These are phyloP conservation scores for Temnothorax curvispinosus DNA, from an alignment of 1,140 invertebrate species.

Conservation along the genomic window DNA sequence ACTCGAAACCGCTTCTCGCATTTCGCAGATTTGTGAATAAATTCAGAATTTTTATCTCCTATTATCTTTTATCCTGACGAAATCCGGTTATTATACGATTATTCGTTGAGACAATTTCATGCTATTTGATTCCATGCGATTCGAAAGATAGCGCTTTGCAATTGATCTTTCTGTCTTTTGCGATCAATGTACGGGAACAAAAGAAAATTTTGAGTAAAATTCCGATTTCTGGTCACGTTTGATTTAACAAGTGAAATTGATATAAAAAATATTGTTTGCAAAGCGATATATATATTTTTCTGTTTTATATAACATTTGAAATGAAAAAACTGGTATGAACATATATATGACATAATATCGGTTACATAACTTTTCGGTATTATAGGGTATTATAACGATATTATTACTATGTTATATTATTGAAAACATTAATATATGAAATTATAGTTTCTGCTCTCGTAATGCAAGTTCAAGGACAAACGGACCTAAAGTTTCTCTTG, in stretches of 20 bases:
- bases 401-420: not conserved
- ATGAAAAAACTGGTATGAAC: not conserved
- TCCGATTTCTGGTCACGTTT: constrained; percentile 57
- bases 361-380: not conserved
- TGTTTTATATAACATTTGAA: not conserved
- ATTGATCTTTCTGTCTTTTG: too few relatives aligned
- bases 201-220: constrained; percentile 50
- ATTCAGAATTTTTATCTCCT: not conserved
- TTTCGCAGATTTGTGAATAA: not conserved
- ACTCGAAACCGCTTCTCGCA: not conserved
- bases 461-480: not conserved
- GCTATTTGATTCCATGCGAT: not conserved
- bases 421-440: not conserved
- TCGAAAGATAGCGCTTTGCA: not conserved
- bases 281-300: not conserved
- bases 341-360: not conserved
- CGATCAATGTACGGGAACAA: constrained; percentile 3
- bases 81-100: not conserved
- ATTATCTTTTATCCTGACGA: not conserved
- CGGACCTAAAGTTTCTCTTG: not conserved
- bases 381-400: not conserved
- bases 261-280: not conserved
- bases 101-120: not conserved
- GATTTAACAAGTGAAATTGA: constrained; percentile 11
- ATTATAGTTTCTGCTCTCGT: not conserved